Base-by-base conservation (phyloP, 2,113 vertebrate species). In the Phalacrocorax brasilianus region DNA sequence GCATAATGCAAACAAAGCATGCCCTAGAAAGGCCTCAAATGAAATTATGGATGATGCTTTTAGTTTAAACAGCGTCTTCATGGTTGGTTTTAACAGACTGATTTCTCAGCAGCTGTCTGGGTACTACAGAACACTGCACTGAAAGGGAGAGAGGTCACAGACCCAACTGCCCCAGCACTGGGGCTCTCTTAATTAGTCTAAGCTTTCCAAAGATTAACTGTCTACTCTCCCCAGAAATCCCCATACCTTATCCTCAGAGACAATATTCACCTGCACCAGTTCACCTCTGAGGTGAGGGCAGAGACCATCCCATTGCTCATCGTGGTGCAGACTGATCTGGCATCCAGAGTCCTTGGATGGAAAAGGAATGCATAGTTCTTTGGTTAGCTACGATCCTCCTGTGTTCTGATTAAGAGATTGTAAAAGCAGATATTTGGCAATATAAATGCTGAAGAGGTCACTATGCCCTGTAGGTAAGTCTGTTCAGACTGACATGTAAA, bases 251-350 rank as follows among this genome's bases (percentile, higher is more conserved):
- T 23, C 9, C 22, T 23, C 4, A 2, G 16, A 56, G 42, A 5
- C 18, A 28, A 5, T 0, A 16, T 33, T 14, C 38, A 24, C 45
- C 55, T 6, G 18, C 33, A 22, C 0, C 33, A 15, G 17, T 14
- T 7, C 12, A 20, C 9, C 8, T n/a, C 22, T 8, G 28, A 40
- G 27, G 40, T 4, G 27, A 59, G 19, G 24, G 44, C 40, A 78
- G 30, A 53, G 30, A 44, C 15, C 40, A 35, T 3, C 68, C 24
- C 28, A 4, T 3, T 16, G 21, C 74, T 45, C 67, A 19, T 2
- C 2, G 20, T 30, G 28, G 22, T 3, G n/a, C 8, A 26, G 14
- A 32, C 5, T 5, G 21, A 75, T 17, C 19, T 3, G 3, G 15
- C 2, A 52, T 9, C 59, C 68, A 12, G 9, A 16, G 27, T 76